phyloP scores from a whole-genome alignment of 2,888 invertebrate species.

The Mythimna lalbum region DNA sequence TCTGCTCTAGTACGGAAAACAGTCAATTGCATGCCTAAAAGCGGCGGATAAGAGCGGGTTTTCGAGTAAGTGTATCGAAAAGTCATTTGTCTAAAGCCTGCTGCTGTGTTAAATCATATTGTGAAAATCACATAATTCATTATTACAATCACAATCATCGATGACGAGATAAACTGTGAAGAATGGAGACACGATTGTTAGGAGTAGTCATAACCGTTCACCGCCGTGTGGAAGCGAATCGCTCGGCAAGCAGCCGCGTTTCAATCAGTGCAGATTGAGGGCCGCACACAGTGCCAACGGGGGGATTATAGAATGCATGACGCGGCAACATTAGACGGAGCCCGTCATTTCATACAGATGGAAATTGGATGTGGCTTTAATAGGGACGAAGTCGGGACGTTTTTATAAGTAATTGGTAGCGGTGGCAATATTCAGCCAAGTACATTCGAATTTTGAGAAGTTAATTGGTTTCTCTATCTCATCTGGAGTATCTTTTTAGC shows the following conservation, averaged over 20 bases:
- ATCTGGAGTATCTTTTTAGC: constrained; percentile 19
- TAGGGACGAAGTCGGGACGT: constrained; percentile 71
- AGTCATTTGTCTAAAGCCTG: too few relatives aligned
- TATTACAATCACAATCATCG: constrained; percentile 38
- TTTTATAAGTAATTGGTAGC: constrained; percentile 74
- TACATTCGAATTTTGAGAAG: constrained; percentile 44
- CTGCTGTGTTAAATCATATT: constrained; percentile 33
- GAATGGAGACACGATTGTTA: constrained; percentile 44
- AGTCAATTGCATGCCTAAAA: too few relatives aligned
- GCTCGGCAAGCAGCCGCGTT: constrained; percentile 82
- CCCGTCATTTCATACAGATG: constrained; percentile 81
- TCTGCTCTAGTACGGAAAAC: too few relatives aligned
- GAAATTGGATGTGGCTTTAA: constrained; percentile 83
- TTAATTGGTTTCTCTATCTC: constrained; percentile 53
- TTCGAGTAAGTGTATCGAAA: too few relatives aligned
- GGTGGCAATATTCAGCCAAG: constrained; percentile 54
- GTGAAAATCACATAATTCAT: constrained; percentile 22
- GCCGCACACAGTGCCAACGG: constrained; percentile 69
- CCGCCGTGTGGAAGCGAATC: constrained; percentile 70
- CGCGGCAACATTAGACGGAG: constrained; percentile 82
- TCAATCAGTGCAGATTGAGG: constrained; percentile 87
- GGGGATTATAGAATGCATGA: constrained; percentile 85
- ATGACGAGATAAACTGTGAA: constrained; percentile 50
- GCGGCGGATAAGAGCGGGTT: too few relatives aligned
- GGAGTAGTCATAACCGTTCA: constrained; percentile 49